Evolutionary conservation across 1,140 invertebrate genomes (phyloP), one percentile per base, ranked within the genome.

Genomic region (Tetranychus cinnabarinus): DNA sequence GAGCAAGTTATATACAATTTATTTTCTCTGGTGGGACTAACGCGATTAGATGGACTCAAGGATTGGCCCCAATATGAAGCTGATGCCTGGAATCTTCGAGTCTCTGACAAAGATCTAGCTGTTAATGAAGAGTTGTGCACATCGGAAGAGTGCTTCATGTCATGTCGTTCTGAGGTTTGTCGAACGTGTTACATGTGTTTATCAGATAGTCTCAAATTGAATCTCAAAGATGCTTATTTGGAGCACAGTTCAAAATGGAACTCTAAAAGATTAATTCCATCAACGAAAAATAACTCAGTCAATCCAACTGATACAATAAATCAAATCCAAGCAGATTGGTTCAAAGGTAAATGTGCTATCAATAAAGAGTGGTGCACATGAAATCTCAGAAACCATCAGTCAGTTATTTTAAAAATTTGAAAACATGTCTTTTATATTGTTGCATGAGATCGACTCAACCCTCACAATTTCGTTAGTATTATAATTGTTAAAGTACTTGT

Each of bases 1-100:
- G 86, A 96, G 68, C 89, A 96, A 76, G 84, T 97, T 3, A 66
- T 97, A 3, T 91, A 82, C 69, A 92, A 85, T 71, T 68, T 90
- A 47, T 80, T 97, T 39, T 77, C 80, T 46, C 67, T 96, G 8
- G 79, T 86, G n/a, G 88, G 90, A 1, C 70, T 95, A 3, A 78
- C 67, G 68, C 64, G 67, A 67, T 56, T 37, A 31, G 33, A 64
- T 33, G 34, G 34, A 37, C 61, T 61, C 48, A 63, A 23, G 48
- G 61, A 47, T 35, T 64, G 45, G 34, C n/a, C 2, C 23, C 23
- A 10, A 61, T 0, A 69, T 65, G 36, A 45, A 15, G 47, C 59
- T 45, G 60, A 62, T 59, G 13, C 39, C 31, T 63, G 58, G 35
- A 60, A 80, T 61, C 85, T 87, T 79, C 72, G 82, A 64, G 80